Evolutionary conservation across 2,797 vertebrate species (phyloP).

Genomic region (Platalea minor): DNA sequence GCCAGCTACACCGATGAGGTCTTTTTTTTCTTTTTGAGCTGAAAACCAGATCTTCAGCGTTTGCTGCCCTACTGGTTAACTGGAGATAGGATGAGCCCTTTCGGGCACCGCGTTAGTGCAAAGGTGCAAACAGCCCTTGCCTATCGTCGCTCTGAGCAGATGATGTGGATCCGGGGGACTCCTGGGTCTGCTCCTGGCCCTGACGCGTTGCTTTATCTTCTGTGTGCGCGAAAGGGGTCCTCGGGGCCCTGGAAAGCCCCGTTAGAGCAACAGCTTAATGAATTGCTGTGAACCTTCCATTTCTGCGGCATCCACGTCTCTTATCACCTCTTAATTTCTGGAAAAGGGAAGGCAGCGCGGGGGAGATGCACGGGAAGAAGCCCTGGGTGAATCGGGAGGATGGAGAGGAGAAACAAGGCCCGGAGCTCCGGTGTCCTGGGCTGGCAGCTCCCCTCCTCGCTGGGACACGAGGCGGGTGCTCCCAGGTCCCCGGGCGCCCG

Average conservation of each 20-base stretch:
- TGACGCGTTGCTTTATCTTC: not conserved
- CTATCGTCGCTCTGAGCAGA: not conserved
- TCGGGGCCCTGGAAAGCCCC: not conserved
- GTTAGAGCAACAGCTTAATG: not conserved
- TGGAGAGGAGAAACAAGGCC: not conserved
- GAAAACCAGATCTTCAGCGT: not conserved
- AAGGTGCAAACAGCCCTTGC: not conserved
- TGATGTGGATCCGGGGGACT: not conserved
- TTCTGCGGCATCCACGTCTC: not conserved
- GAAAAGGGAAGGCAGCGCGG: not conserved
- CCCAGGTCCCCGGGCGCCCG: accelerated
- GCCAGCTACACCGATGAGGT: not conserved
- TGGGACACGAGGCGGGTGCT: not conserved
- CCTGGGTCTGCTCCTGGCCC: not conserved
- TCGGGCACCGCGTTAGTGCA: accelerated
- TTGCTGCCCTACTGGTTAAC: not conserved
- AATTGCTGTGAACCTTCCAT: not conserved
- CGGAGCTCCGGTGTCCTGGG: not conserved
- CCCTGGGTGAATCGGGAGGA: accelerated
- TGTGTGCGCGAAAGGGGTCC: not conserved
- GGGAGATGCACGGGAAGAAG: not conserved
- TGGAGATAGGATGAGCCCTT: not conserved
- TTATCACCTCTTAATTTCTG: accelerated
- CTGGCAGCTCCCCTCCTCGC: not conserved
- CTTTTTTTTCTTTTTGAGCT: not conserved